phyloP scores from a whole-genome alignment of 2,113 vertebrate species.

The Phoxinus phoxinus region DNA sequence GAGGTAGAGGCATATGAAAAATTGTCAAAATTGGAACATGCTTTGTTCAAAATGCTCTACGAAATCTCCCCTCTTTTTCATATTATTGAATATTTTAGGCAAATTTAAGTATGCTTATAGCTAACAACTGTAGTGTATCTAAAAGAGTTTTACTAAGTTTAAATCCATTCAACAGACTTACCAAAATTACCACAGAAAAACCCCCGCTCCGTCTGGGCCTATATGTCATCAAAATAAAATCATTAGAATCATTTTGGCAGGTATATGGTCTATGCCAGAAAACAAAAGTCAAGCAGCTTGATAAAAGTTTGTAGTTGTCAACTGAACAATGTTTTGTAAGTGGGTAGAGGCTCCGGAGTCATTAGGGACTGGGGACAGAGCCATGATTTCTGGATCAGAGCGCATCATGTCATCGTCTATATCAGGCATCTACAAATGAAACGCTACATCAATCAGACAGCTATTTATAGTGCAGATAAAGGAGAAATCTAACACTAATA shows the following conservation, averaged over 20 bases:
- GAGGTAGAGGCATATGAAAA: not conserved
- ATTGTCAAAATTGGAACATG: not conserved
- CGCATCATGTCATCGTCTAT: constrained; percentile 14
- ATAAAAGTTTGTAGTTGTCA: constrained; percentile 24
- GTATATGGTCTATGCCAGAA: not conserved
- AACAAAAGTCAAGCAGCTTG: not conserved
- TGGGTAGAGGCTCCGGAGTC: not conserved
- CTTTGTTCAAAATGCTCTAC: not conserved
- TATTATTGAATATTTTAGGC: not conserved
- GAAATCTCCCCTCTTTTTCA: not conserved
- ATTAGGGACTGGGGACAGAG: not conserved
- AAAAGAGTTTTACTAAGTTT: not conserved
- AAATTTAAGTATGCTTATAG: not conserved
- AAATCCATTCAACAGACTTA: not conserved
- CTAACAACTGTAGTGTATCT: not conserved
- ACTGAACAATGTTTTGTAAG: not conserved
- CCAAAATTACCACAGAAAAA: not conserved
- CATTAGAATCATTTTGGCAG: not conserved
- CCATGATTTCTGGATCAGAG: constrained; percentile 24
- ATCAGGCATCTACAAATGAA: constrained; percentile 24
- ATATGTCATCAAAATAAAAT: not conserved
- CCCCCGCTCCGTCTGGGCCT: not conserved
- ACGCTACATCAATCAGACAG: constrained; percentile 27
- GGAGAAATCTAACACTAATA: constrained; percentile 71
- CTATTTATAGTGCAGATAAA: constrained; percentile 16